A percentile compares a stretch with the other conserved stretches of the same genome.
Evolutionary conservation across 1,140 invertebrate genomes (phyloP).

Genomic region (Thrips palmi): DNA sequence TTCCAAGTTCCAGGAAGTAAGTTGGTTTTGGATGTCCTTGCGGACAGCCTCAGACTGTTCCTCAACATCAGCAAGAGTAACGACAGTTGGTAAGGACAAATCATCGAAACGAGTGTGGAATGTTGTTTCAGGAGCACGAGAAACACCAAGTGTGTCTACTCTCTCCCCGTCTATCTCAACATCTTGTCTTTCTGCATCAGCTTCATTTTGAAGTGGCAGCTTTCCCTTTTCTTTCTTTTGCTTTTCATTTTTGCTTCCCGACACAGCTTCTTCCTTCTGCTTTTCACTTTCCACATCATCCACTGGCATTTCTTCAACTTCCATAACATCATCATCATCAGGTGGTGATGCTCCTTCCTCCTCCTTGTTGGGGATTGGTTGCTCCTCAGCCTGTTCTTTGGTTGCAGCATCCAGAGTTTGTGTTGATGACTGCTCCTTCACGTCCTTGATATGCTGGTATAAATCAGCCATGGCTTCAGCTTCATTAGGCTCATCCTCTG

Average conservation of each 20-base stretch:
- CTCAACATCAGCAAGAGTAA: conserved; percentile 1
- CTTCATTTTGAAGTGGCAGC: no score
- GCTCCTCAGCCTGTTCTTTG: conserved; percentile 58
- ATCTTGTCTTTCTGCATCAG: conserved; percentile 1
- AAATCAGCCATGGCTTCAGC: conserved; percentile 38
- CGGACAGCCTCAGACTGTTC: conserved; percentile 2
- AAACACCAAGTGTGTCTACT: conserved; percentile 42
- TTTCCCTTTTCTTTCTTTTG: no score
- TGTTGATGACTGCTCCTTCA: conserved; percentile 30
- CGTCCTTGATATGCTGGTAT: conserved; percentile 72
- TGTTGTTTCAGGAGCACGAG: conserved; percentile 47
- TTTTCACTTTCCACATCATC: conserved; percentile 14
- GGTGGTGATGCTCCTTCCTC: conserved; percentile 34
- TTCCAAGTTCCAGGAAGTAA: conserved; percentile 30
- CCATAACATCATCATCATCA: conserved; percentile 30
- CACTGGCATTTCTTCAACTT: conserved; percentile 26
- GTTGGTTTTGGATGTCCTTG: conserved; percentile 26
- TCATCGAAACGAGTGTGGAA: conserved; percentile 35
- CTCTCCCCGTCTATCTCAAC: conserved; percentile 50
- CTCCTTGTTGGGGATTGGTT: conserved; percentile 40
- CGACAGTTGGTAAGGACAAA: conserved; percentile 7
- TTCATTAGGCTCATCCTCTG: conserved; percentile 25
- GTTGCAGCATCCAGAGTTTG: conserved; percentile 38
- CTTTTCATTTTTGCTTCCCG: conserved; percentile 13
- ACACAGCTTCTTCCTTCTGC: conserved; percentile 11